Evolutionary conservation across 2,888 invertebrate genomes (phyloP), one percentile per base, ranked within the genome.

Genomic region (Latrodectus elegans): DNA sequence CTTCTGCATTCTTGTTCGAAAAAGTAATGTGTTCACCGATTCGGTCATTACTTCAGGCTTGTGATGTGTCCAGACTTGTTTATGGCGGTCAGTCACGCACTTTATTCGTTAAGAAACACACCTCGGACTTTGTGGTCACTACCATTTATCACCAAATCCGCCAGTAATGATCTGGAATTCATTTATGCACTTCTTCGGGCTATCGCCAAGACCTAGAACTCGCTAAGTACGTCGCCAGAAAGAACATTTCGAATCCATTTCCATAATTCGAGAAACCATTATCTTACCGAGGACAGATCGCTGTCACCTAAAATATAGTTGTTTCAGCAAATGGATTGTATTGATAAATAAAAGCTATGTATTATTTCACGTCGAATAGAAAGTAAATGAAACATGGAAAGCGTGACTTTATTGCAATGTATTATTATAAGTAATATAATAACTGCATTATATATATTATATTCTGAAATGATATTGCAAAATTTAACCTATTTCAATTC

Each of bases 71-170:
- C 60, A n/a, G 52, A n/a, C 53, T 52, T 75, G 75, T 75, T 82
- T 82, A 82, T 82, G 75, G 60, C 26, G 17, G 53, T 53, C 38
- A 70, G 82, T 70, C 82, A 82, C 82, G 82, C 82, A 82, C 82
- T 51, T 67, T 70, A 60, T 82, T 76, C 82, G 82, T 82, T 82
- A 75, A 52, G 15, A 73, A 51, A 55, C 74, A 75, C 82, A 82
- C 82, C 74, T 82, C 75, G 82, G 60, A 60, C 60, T 60, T 60
- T 60, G 60, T 60, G 60, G 60, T 60, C 60, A 60, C 60, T 60
- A 15, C 60, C 60, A 60, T 60, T 60, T 60, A 60, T 60, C 60
- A 60, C 60, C n/a, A 60, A 60, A 60, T 60, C 60, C n/a, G 60
- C 60, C n/a, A n/a, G 14, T 60, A 60, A 60, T 60, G 60, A n/a